Percentiles rank a stretch among this genome's conserved stretches.
Evolutionary conservation across 2,797 vertebrate species (phyloP).

Genomic region (Lophius americanus): DNA sequence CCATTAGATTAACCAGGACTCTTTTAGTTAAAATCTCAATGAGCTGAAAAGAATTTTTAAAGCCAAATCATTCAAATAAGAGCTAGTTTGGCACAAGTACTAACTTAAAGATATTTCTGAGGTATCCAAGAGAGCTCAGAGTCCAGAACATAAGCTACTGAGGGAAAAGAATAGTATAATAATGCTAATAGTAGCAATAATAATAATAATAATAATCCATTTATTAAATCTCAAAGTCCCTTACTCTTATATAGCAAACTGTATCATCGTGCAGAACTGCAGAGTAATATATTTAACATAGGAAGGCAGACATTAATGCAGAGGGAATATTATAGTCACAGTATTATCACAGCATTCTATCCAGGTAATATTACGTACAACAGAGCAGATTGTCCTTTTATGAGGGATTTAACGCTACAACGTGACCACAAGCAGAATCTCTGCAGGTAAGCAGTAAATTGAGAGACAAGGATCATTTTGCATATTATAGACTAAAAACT

Average conservation of each 20-base stretch:
- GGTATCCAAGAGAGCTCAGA: constrained; percentile 20
- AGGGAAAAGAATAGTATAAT: too few relatives aligned
- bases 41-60: constrained; percentile 21
- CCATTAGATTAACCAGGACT: constrained; percentile 10
- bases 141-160: too few relatives aligned
- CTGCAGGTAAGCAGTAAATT: constrained; percentile 30
- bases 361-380: constrained; percentile 6
- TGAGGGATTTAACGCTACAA: constrained; percentile 25
- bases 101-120: too few relatives aligned
- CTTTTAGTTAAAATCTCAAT: constrained; percentile 9
- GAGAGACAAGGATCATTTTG: constrained; percentile 54
- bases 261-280: too few relatives aligned
- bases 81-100: background rate
- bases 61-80: constrained; percentile 49
- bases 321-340: too few relatives aligned
- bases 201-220: too few relatives aligned
- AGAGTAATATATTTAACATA: too few relatives aligned
- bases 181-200: too few relatives aligned
- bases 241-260: too few relatives aligned
- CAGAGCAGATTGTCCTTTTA: background rate
- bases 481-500: constrained; percentile 36
- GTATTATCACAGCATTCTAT: constrained; percentile 8
- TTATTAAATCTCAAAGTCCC: too few relatives aligned
- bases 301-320: too few relatives aligned
- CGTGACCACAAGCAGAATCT: constrained; percentile 1